Conservation (phyloP, 1,140 invertebrate species). For the Brachionus rotundiformis region DNA sequence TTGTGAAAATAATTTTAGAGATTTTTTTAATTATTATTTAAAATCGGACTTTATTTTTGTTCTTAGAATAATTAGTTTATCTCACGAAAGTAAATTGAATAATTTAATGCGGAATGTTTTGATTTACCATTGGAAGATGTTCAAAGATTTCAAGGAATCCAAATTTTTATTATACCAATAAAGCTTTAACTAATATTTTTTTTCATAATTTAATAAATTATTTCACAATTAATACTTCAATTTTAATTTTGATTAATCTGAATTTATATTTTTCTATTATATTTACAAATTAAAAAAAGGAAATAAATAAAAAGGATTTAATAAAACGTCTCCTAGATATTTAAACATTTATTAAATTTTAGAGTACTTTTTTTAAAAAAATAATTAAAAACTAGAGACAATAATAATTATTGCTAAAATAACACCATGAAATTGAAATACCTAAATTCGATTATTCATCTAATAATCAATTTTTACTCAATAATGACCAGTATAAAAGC, state of each 20-base stretch:
- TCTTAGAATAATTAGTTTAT: slow-evolving; percentile 1
- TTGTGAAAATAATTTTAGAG: neutral
- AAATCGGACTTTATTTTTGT: slow-evolving; percentile 23
- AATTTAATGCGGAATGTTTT: neutral
- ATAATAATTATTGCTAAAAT: neutral
- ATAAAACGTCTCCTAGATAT: too few species aligned
- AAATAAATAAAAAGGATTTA: too few species aligned
- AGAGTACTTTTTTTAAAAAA: neutral
- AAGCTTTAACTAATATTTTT: neutral
- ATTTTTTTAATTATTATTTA: slow-evolving; percentile 18
- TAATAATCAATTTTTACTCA: neutral
- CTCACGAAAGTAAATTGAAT: slow-evolving; percentile 10
- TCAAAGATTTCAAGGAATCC: neutral
- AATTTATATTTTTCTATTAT: neutral
- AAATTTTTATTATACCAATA: neutral
- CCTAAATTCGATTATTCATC: neutral
- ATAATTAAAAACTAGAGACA: neutral
- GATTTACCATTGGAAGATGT: slow-evolving; percentile 33
- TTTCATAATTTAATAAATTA: too few species aligned
- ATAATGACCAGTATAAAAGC: neutral
- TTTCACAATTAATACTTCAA: neutral
- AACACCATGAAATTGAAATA: neutral
- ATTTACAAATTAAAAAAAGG: neutral
- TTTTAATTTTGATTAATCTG: too few species aligned
- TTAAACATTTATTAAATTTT: neutral